Evolutionary conservation across 2,888 invertebrate species (phyloP), one percentile per base, ranked within the genome.

Genomic region (Lasioglossum vierecki): DNA sequence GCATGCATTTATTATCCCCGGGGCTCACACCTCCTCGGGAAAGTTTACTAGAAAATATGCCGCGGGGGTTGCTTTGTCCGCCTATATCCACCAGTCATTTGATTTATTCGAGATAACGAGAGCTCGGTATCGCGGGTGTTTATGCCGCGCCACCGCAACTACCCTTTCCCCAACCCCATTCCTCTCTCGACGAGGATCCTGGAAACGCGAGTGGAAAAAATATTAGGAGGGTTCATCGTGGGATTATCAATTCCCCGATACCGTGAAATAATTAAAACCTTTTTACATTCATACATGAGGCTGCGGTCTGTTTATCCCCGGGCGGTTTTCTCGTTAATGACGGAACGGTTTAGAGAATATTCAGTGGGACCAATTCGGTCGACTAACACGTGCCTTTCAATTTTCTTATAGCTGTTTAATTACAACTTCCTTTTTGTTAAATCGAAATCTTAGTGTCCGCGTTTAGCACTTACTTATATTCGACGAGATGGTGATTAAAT

Each of bases 21-120:
- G 22, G 9, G 88, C 86, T 89, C 88, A 79, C 85, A 81, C 72
- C 84, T 87, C 76, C 85, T 88, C 84, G 84, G 83, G 80, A 83
- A 90, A 88, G 89, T 91, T 91, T 88, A 88, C 89, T 86, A 85
- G 89, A 82, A 88, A 90, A 91, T 92, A 92, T 91, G 87, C 86
- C 77, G 82, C 83, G 83, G 86, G 57, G 81, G 76, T 89, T 85
- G 87, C 76, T 80, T 82, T 77, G 84, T 79, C 83, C 85, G 88
- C 86, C 91, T 89, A 91, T 91, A 91, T 90, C 76, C 82, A 57
- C 86, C 88, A 88, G 88, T 87, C 85, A 78, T 88, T 92, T 92
- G 91, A 93, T 93, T 93, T 93, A 93, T 91, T 90, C 86, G 88
- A 87, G 88, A 91, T 91, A 91, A 92, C 90, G 88, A 86, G 91